Conservation (phyloP, 2,113 vertebrate genomes). For the Lethenteron reissneri region DNA sequence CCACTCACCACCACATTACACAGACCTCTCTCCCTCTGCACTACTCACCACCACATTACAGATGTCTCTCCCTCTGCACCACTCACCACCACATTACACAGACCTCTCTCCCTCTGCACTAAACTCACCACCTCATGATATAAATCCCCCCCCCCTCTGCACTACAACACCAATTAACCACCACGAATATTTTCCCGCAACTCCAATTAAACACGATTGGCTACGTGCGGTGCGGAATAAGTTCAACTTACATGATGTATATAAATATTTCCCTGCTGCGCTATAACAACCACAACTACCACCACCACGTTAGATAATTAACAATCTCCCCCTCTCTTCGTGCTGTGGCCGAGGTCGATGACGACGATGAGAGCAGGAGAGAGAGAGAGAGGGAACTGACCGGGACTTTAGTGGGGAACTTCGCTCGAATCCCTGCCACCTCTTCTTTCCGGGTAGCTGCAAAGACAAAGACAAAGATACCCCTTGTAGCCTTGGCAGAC, state of each 20-base stretch:
- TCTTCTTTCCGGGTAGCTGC: conserved; percentile 47
- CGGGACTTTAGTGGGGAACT: conserved; percentile 64
- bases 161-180: neutral
- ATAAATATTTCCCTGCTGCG: no score
- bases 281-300: no score
- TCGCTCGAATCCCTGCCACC: conserved; percentile 44
- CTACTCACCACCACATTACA: neutral
- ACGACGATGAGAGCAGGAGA: no score
- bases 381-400: conserved; percentile 19
- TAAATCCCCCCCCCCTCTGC: neutral
- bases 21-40: neutral
- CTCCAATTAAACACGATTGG: neutral
- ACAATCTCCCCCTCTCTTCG: no score
- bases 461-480: conserved; percentile 7
- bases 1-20: neutral
- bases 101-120: neutral
- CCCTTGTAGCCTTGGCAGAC: no score
- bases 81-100: neutral
- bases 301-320: no score
- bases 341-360: no score
- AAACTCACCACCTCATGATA: neutral
- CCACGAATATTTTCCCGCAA: neutral
- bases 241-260: no score
- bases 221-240: no score
- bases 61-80: neutral